A percentile compares a stretch with the other conserved stretches of the same genome.
Evolutionary conservation across 35 echinoderm and acorn worm genomes (phyloP).

Genomic region (Lytechinus pictus): DNA sequence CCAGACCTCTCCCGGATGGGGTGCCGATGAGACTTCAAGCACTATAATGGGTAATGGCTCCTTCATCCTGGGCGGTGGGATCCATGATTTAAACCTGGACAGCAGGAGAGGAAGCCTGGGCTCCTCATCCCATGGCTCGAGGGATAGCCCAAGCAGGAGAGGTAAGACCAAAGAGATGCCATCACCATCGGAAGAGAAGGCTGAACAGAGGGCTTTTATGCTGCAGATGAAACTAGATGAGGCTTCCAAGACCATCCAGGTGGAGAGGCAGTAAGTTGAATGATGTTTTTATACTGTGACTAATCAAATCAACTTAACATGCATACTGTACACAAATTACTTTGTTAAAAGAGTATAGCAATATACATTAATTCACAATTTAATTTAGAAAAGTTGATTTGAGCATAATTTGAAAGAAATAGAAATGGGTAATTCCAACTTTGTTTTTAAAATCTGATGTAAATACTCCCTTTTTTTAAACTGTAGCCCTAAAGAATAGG

Average conservation of each 20-base stretch:
- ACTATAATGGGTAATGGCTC: not conserved
- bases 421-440: no score
- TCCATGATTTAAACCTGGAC: not conserved
- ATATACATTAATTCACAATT: no score
- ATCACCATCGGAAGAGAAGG: slow-evolving; percentile 73
- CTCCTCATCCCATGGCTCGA: slow-evolving; percentile 25
- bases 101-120: slow-evolving; percentile 29
- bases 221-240: slow-evolving; percentile 93
- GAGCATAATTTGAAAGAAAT: no score
- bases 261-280: slow-evolving; percentile 91
- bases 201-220: slow-evolving; percentile 83
- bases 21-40: not conserved
- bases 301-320: not conserved
- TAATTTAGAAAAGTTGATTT: no score
- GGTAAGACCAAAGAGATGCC: slow-evolving; percentile 65
- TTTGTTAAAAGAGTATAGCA: no score
- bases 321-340: not conserved
- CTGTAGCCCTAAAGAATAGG: no score
- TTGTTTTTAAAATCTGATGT: no score
- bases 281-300: not conserved
- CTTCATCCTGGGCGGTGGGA: not conserved
- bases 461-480: no score
- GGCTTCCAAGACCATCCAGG: slow-evolving; percentile 81
- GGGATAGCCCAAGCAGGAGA: slow-evolving; percentile 24
- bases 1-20: slow-evolving; percentile 29